Evolutionary conservation across 2,113 vertebrate genomes (phyloP).

Genomic region (Eptatretus burgeri): DNA sequence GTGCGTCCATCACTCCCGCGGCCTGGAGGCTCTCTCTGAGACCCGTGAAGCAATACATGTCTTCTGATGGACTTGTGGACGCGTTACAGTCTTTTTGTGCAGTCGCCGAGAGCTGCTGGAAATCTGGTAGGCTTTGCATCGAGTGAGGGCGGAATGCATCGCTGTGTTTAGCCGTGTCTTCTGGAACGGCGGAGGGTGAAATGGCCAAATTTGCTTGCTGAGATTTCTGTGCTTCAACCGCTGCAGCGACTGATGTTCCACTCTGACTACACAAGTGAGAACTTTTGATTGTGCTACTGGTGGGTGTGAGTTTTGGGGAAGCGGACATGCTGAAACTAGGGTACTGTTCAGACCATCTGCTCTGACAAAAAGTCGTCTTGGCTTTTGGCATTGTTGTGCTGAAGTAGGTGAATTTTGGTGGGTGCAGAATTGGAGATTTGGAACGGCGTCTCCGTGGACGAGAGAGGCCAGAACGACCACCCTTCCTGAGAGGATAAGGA

Average conservation of each 20-base stretch:
- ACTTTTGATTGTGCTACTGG: constrained; percentile 12
- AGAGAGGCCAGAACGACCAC: neutral
- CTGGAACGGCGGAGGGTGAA: constrained; percentile 12
- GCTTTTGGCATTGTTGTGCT: constrained; percentile 21
- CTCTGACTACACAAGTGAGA: constrained; percentile 15
- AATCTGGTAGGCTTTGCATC: constrained; percentile 31
- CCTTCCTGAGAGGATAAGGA: too few species aligned
- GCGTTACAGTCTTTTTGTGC: constrained; percentile 14
- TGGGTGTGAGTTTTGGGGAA: constrained; percentile 19
- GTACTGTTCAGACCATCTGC: constrained; percentile 20
- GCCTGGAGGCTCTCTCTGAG: constrained; percentile 37
- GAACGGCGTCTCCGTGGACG: constrained; percentile 46
- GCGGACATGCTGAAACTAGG: constrained; percentile 15
- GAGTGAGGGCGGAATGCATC: constrained; percentile 18
- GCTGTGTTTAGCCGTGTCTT: constrained; percentile 11
- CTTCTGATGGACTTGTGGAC: constrained; percentile 35
- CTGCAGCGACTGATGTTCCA: constrained; percentile 15
- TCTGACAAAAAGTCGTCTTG: constrained; percentile 27
- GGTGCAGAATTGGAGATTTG: constrained; percentile 77
- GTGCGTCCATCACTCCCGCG: constrained; percentile 16
- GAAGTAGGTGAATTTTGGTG: constrained; percentile 71
- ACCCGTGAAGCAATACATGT: constrained; percentile 77
- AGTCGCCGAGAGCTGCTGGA: constrained; percentile 24
- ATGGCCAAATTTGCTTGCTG: constrained; percentile 14
- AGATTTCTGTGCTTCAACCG: neutral